These are phyloP conservation scores for Tryphoninae sp. DNA, from an alignment of 2,888 invertebrate genomes.

Conservation along the genomic window DNA sequence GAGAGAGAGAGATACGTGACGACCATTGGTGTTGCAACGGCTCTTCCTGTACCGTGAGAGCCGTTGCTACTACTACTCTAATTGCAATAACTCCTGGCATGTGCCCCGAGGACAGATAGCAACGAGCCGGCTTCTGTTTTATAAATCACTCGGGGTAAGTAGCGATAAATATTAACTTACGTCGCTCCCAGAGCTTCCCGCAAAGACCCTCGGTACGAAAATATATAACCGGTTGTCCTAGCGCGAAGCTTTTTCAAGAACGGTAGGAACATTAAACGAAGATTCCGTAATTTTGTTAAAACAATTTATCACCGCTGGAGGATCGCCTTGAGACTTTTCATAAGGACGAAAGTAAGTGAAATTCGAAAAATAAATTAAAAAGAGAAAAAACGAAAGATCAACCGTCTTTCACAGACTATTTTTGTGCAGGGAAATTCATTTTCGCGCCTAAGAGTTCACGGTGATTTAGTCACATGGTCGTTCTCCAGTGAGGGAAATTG, in stretches of 20 bases:
- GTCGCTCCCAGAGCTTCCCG: constrained; percentile 50
- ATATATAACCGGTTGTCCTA: neutral
- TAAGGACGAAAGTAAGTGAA: neutral
- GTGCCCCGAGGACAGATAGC: constrained; percentile 59
- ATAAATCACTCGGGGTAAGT: constrained; percentile 65
- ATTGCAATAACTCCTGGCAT: constrained; percentile 67
- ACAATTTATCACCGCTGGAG: constrained; percentile 40
- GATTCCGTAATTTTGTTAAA: constrained; percentile 46
- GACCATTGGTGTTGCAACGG: constrained; percentile 30
- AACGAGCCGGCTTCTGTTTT: constrained; percentile 51
- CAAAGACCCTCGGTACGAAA: constrained; percentile 1
- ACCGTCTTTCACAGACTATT: neutral
- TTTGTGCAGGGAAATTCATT: constrained; percentile 43
- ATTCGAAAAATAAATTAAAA: neutral
- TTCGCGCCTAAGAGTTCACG: constrained; percentile 30
- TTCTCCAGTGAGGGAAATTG: constrained; percentile 1
- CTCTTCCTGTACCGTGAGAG: constrained; percentile 22
- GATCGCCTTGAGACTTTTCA: constrained; percentile 12
- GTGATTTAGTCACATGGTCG: constrained; percentile 32
- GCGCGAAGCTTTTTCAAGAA: neutral
- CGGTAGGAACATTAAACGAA: constrained; percentile 47
- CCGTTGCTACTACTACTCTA: constrained; percentile 55
- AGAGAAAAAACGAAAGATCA: neutral
- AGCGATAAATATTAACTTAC: constrained; percentile 67
- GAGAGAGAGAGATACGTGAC: constrained; percentile 23